Conservation (phyloP, 2,113 vertebrate genomes). For the Octodon degus region DNA sequence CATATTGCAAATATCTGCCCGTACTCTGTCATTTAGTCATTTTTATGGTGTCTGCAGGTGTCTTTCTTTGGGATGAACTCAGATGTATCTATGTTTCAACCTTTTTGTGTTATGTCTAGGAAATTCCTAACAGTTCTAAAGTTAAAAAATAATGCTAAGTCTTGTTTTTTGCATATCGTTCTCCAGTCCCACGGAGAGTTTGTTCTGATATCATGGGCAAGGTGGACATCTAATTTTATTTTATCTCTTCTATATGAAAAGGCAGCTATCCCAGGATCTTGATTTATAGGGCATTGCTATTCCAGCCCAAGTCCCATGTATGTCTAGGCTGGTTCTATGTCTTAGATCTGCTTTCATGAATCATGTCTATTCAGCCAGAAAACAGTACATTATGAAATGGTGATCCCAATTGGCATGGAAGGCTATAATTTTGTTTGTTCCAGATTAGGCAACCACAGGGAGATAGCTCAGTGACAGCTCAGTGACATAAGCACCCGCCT, state of each 20-base stretch:
- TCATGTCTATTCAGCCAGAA: background rate
- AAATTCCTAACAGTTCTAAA: background rate
- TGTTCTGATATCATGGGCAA: background rate
- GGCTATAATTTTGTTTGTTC: background rate
- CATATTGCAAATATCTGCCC: background rate
- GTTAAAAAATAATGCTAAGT: background rate
- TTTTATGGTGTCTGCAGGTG: background rate
- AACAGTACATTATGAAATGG: background rate
- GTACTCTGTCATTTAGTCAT: background rate
- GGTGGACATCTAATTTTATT: background rate
- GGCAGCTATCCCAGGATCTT: background rate
- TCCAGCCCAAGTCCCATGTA: background rate
- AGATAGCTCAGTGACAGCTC: no score
- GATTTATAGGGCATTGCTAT: background rate
- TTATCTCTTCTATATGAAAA: constrained; percentile 18
- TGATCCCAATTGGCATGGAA: background rate
- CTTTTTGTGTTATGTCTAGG: background rate
- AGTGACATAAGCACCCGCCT: no score
- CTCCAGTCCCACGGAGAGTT: background rate
- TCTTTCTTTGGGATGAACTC: background rate
- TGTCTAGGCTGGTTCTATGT: background rate
- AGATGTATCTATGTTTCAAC: background rate
- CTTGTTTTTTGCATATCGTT: background rate
- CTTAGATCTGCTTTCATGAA: background rate
- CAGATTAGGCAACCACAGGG: background rate